Evolutionary conservation across 2,113 vertebrate genomes (phyloP).

Genomic region (Podarcis cretensis): DNA sequence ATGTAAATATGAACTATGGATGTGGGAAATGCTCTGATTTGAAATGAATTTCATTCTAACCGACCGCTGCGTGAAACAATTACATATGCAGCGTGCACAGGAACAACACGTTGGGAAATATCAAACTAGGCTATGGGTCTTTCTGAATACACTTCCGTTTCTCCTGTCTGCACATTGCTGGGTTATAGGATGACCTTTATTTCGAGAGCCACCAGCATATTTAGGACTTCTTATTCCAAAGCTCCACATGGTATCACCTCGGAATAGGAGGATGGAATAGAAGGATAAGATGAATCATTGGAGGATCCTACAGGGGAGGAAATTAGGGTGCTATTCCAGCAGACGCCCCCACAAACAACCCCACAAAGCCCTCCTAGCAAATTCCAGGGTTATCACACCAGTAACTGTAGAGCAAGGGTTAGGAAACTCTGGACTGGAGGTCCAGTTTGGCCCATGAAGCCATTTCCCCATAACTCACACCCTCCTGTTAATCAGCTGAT

Average conservation of each 20-base stretch:
- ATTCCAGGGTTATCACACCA: neutral
- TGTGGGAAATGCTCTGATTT: conserved; percentile 52
- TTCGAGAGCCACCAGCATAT: neutral
- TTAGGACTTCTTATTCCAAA: neutral
- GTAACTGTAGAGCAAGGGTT: too few relatives aligned
- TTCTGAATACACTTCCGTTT: neutral
- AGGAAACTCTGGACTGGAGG: too few relatives aligned
- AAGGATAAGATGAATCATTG: neutral
- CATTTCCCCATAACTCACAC: too few relatives aligned
- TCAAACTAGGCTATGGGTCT: neutral
- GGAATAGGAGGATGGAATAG: neutral
- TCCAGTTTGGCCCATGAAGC: too few relatives aligned
- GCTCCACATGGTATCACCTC: neutral
- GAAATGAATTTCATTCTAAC: conserved; percentile 65
- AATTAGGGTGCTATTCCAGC: neutral
- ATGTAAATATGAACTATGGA: conserved; percentile 70
- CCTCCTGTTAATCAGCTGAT: too few relatives aligned
- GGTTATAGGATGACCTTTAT: neutral
- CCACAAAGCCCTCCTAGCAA: neutral
- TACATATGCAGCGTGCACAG: neutral
- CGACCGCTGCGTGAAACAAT: conserved; percentile 63
- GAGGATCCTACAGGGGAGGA: neutral
- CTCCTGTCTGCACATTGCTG: neutral
- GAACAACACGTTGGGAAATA: conserved; percentile 17
- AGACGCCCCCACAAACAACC: too few relatives aligned